phyloP scores from a whole-genome alignment of 2,888 invertebrate species.

The Acrobeloides nanus region DNA sequence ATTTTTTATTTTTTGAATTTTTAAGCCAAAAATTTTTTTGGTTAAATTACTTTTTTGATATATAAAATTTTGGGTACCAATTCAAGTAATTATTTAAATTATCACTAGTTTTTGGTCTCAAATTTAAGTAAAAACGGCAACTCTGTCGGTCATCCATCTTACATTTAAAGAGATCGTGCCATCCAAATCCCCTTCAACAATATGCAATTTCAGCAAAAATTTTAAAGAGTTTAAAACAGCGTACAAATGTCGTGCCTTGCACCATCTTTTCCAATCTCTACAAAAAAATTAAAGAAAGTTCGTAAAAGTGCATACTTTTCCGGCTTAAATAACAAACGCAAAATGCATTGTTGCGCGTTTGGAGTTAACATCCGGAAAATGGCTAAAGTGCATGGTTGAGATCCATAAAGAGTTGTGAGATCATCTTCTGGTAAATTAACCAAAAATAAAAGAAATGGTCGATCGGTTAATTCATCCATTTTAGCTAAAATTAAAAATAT shows the following conservation, averaged over 20 bases:
- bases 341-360: constrained; percentile 33
- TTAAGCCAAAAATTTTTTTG: too few relatives aligned
- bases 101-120: too few relatives aligned
- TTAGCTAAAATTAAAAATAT: not conserved
- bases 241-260: constrained; percentile 3
- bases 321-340: constrained; percentile 32
- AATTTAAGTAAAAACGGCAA: too few relatives aligned
- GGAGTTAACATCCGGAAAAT: constrained; percentile 40
- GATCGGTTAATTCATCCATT: constrained; percentile 13
- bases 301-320: constrained; percentile 11
- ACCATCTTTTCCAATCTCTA: constrained; percentile 13
- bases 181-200: constrained; percentile 15
- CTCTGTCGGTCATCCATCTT: too few relatives aligned
- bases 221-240: constrained; percentile 8
- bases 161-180: constrained; percentile 16
- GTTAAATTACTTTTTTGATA: too few relatives aligned
- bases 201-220: constrained; percentile 15
- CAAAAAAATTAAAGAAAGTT: constrained; percentile 12
- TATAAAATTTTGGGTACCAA: not conserved
- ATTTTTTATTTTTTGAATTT: too few relatives aligned
- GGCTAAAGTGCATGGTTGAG: constrained; percentile 34
- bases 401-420: constrained; percentile 24
- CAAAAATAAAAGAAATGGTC: constrained; percentile 37
- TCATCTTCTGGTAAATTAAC: constrained; percentile 20
- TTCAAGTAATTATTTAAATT: not conserved